Evolutionary conservation across 1,140 invertebrate genomes (phyloP), one percentile per base, ranked within the genome.

Genomic region (Drosophila neocordata): DNA sequence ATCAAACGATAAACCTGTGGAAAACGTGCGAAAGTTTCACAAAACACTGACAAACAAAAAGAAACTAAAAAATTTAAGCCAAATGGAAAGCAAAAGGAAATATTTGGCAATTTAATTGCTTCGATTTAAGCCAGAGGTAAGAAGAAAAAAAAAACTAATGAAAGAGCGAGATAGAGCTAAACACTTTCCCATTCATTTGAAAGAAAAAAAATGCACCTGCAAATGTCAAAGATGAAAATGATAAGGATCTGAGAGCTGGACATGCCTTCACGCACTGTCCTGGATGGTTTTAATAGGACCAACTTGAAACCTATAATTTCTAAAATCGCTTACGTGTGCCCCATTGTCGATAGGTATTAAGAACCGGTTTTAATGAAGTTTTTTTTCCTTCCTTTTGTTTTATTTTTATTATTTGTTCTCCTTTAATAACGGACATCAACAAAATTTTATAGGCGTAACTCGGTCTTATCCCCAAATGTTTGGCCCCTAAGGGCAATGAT

Each of bases 361-460:
- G 61, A 83, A 79, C 79, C 67, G 22, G 84, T 83, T 72, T 61
- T 76, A 12, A 12, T 20, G 13, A 11, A n/a, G 11, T 37, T 59
- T 27, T 34, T 13, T 52, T 31, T 60, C 7, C 31, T 24, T n/a
- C n/a, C 22, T 24, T 56, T 35, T 31, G 4, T 24, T 31, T 31
- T 4, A 31, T 31, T 31, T 6, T 31, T 31, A 4, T 31, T 31
- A 3, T 4, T 31, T 31, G 4, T 31, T 3, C 27, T 31, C 27
- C 9, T 87, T 88, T 89, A 88, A 88, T 89, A 88, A 89, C 83
- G 82, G 78, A 72, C 82, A 67, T 78, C 48, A 78, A 81, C 6
- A n/a, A 31, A 55, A 41, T 20, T 79, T 88, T 77, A 78, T 73
- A 71, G 79, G 84, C 84, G 70, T 88, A 41, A 37, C 68, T 53